A percentile compares a stretch with the other conserved stretches of the same genome.
Conservation (phyloP, 2,113 vertebrate genomes). For the Willisornis vidua region DNA sequence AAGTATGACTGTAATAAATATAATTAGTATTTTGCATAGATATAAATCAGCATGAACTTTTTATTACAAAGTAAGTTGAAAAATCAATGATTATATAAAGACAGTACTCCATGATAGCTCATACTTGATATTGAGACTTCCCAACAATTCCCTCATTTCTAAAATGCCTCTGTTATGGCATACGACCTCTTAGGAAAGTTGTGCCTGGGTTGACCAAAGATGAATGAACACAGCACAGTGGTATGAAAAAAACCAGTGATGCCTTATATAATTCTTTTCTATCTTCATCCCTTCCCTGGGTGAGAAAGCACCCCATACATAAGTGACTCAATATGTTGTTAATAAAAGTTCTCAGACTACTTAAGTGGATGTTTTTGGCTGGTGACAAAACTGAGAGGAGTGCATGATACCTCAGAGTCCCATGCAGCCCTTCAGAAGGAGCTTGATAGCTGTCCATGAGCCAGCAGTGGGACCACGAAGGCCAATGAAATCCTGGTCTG, state of each 20-base stretch:
- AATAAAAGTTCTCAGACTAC: not conserved
- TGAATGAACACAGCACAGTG: not conserved
- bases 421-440: not conserved
- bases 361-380: not conserved
- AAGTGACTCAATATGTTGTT: not conserved
- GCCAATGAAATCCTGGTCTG: not conserved
- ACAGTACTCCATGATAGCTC: not conserved
- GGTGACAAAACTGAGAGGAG: not conserved
- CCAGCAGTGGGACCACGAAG: fast-evolving
- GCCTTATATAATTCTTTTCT: not conserved
- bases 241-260: not conserved
- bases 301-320: not conserved
- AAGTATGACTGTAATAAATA: not conserved
- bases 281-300: not conserved
- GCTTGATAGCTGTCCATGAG: fast-evolving
- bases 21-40: not conserved
- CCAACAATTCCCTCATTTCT: not conserved
- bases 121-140: not conserved
- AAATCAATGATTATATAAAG: not conserved
- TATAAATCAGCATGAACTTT: not conserved
- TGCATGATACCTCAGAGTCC: fast-evolving
- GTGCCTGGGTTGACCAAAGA: not conserved
- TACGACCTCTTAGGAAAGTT: not conserved
- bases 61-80: not conserved
- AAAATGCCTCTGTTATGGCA: not conserved